A percentile compares a stretch with the other conserved stretches of the same genome.
Conservation (phyloP, 2,113 vertebrate species). For the Pachyramphus minor region DNA sequence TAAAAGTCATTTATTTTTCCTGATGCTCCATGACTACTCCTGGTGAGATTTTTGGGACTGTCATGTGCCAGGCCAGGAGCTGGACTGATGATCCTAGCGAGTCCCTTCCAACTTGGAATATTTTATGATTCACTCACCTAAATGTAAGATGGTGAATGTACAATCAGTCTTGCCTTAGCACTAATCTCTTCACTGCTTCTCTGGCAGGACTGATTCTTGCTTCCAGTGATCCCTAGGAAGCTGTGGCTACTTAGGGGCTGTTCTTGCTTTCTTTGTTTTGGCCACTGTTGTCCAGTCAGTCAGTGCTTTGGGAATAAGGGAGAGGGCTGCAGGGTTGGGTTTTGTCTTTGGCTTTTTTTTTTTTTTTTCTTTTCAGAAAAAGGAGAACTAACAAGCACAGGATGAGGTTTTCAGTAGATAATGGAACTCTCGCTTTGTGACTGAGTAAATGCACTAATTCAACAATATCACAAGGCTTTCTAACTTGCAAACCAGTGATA, state of each 20-base stretch:
- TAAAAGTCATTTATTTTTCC: not conserved
- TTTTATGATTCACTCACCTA: not conserved
- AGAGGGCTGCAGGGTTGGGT: fast-evolving
- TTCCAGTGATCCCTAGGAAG: not conserved
- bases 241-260: not conserved
- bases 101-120: not conserved
- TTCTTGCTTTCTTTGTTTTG: not conserved
- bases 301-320: not conserved
- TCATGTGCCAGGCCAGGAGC: not conserved
- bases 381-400: not conserved
- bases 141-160: not conserved
- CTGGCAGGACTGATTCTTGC: not conserved
- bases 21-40: not conserved
- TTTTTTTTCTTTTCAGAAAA: not conserved
- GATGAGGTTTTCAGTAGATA: not conserved
- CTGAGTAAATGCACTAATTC: not conserved
- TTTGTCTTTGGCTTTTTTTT: not conserved
- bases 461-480: not conserved
- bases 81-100: not conserved
- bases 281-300: not conserved
- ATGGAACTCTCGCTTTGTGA: not conserved
- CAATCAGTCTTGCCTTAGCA: not conserved
- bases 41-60: not conserved
- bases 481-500: not conserved
- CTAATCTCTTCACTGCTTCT: not conserved